Evolutionary conservation across 2,888 invertebrate species (phyloP).

Genomic region (Ormia ochracea): DNA sequence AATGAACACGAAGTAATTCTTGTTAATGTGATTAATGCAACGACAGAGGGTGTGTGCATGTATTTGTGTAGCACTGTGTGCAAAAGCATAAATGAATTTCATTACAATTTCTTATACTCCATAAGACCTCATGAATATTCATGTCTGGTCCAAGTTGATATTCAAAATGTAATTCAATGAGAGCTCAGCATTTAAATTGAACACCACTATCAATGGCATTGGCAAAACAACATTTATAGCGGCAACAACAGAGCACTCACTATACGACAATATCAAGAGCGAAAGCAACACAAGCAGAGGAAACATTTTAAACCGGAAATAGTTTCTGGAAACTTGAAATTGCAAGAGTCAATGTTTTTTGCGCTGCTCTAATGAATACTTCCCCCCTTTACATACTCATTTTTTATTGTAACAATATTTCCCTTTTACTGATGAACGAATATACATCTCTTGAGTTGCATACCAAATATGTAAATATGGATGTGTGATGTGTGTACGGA

Average conservation of each 20-base stretch:
- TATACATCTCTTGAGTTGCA: too few species aligned
- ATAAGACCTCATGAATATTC: constrained; percentile 60
- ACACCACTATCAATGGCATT: constrained; percentile 55
- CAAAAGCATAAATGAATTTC: constrained; percentile 32
- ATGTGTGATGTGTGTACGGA: too few species aligned
- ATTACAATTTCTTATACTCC: constrained; percentile 50
- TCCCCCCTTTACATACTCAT: too few species aligned
- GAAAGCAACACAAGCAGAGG: constrained; percentile 51
- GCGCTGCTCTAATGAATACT: not conserved
- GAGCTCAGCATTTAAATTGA: constrained; percentile 57
- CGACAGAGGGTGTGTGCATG: not conserved
- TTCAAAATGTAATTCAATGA: constrained; percentile 61
- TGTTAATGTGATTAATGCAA: not conserved
- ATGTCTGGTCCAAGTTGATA: constrained; percentile 54
- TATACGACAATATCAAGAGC: constrained; percentile 23
- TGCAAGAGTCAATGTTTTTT: constrained; percentile 51
- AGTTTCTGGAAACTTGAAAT: constrained; percentile 62
- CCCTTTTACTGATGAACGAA: too few species aligned
- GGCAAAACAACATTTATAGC: constrained; percentile 35
- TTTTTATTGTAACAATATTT: not conserved
- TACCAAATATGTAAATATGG: too few species aligned
- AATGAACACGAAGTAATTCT: constrained; percentile 33
- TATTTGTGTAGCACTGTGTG: not conserved
- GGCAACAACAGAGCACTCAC: not conserved
- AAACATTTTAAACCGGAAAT: constrained; percentile 61